Evolutionary conservation across 2,888 invertebrate genomes (phyloP).

Genomic region (Sarcophaga caerulescens): DNA sequence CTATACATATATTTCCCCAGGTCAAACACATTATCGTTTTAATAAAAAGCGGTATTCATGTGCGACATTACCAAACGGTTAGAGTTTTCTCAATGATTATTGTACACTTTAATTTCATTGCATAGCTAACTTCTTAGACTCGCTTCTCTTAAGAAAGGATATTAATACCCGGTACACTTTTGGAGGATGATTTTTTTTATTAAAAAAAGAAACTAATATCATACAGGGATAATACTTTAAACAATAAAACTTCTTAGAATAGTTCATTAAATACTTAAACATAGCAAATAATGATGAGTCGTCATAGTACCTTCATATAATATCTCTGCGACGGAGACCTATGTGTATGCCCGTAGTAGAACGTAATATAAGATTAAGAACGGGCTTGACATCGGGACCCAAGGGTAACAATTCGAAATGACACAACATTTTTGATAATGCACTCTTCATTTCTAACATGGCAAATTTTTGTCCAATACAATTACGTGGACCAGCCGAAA

Average conservation of each 20-base stretch:
- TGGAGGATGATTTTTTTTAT: no score
- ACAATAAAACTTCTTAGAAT: neutral
- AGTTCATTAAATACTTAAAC: neutral
- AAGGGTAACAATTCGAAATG: conserved; percentile 75
- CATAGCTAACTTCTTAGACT: no score
- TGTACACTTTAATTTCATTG: no score
- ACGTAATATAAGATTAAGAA: conserved; percentile 74
- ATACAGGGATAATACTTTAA: no score
- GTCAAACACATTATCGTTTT: no score
- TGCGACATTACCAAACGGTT: no score
- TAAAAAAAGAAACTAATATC: no score
- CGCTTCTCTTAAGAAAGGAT: no score
- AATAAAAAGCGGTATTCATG: no score
- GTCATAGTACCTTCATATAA: neutral
- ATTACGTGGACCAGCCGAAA: conserved; percentile 75
- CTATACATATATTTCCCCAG: no score
- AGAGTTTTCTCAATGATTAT: no score
- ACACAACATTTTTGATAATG: conserved; percentile 74
- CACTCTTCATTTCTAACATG: conserved; percentile 77
- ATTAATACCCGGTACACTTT: no score
- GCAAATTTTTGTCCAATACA: conserved; percentile 79
- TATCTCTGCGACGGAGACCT: conserved; percentile 70
- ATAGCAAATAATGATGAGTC: neutral
- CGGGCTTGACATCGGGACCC: conserved; percentile 72
- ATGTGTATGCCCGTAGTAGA: conserved; percentile 76